Base-by-base conservation (phyloP, 2,797 vertebrate genomes). In the Anas flavirostris region DNA sequence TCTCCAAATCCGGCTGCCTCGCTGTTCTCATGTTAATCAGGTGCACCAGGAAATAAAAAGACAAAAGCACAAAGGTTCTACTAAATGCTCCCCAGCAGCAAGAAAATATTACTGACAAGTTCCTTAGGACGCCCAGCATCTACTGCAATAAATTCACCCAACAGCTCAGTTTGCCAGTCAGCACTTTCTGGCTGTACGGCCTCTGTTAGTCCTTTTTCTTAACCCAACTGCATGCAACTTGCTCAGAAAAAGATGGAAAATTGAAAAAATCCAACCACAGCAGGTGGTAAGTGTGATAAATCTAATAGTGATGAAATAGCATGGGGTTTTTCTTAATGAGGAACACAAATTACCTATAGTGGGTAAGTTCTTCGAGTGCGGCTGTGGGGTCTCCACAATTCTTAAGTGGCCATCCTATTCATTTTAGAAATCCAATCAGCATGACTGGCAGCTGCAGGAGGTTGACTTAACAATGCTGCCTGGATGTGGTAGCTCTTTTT, bases 1-100 rank as follows among this genome's bases (percentile, higher is more conserved):
- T 78, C 66, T 96, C 85, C 69, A 80, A 25, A 79, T 63, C n/a
- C 31, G n/a, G 52, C 76, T 78, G 77, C 85, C 41, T 92, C 63
- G 5, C 67, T n/a, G 6, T 59, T 93, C 76, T 50, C 21, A 5
- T 50, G 90, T 70, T 94, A 82, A 31, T 94, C 90, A 86, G 48
- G 52, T 48, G 50, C 76, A 79, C 17, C 64, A 58, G 52, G 62
- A 92, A 81, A 95, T 58, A 90, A 78, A 78, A 95, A 67, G 90
- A 26, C 1, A 11, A 90, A 94, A 90, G 78, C 84, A 77, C 67
- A 86, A 91, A 95, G 60, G 23, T 25, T 46, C 68, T 48, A 4
- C 58, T 35, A n/a, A 82, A 70, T 21, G 52, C 35, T 64, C 66
- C 75, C 56, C 7, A 33, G 39, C 68, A 83, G 88, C 72, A 62